phyloP scores from a whole-genome alignment of 2,888 invertebrate genomes.

The Tachystola acroxantha region DNA sequence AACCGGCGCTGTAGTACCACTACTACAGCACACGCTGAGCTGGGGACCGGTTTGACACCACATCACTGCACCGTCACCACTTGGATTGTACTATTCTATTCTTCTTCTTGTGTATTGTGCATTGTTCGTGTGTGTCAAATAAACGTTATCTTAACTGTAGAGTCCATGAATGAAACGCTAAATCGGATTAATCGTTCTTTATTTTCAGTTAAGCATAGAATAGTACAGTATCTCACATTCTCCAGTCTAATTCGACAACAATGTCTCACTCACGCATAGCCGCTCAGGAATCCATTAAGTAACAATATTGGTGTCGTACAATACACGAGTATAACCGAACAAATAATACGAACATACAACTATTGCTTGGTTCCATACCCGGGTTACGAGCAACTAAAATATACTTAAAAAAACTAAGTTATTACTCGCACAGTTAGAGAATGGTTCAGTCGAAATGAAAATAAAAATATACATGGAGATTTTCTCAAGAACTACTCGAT shows the following conservation, averaged over 20 bases:
- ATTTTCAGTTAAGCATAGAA: conserved; percentile 77
- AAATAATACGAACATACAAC: conserved; percentile 23
- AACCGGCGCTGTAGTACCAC: too few species aligned
- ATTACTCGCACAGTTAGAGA: too few species aligned
- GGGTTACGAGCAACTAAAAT: not conserved
- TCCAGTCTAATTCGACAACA: conserved; percentile 62
- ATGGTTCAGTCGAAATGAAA: too few species aligned
- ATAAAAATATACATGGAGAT: too few species aligned
- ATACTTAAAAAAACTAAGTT: conserved; percentile 10
- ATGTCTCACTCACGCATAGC: conserved; percentile 47
- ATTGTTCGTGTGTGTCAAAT: too few species aligned
- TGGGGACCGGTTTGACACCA: too few species aligned
- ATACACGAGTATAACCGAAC: conserved; percentile 24
- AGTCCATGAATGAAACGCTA: conserved; percentile 19
- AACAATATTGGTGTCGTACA: conserved; percentile 35
- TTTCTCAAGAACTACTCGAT: too few species aligned
- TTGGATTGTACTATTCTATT: too few species aligned
- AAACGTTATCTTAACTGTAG: too few species aligned
- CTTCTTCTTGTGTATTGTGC: too few species aligned
- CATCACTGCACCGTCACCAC: too few species aligned
- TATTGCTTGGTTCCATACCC: conserved; percentile 18
- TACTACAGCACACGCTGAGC: too few species aligned
- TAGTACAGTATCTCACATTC: conserved; percentile 70
- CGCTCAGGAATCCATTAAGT: conserved; percentile 35
- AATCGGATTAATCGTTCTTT: conserved; percentile 68